Evolutionary conservation across 64 coral and sea anemone species (phyloP), one percentile per base, ranked within the genome.

Genomic region (Montipora foliosa): DNA sequence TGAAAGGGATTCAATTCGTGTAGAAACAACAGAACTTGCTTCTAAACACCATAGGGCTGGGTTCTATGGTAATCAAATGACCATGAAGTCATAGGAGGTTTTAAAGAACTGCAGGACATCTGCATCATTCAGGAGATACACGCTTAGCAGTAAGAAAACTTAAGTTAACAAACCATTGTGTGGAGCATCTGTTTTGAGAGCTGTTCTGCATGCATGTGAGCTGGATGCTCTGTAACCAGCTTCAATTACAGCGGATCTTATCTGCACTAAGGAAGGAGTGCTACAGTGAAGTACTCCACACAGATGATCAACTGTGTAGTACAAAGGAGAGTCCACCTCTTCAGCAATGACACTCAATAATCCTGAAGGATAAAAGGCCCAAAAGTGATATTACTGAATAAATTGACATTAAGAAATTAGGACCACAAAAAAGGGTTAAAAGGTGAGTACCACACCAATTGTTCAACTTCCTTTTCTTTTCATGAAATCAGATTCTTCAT

Each of bases 121-220:
- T 37, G 37, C 37, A 37, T 37, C 37, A 37, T 37, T 37, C 37
- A 37, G 37, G 37, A 37, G 37, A 37, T 37, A 37, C 37, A 37
- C 37, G 2, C 37, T 37, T 37, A 14, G 14, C 11, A 16, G 61
- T 24, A 71, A 68, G 10, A n/a, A 68, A 68, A 24, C 9, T 14
- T 5, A 71, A 89, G 82, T 37, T 82, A 48, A 55, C 50, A 81
- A 73, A 99, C 97, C 94, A 80, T 72, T 73, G 15, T 92, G 94
- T 48, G 97, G 97, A 73, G 97, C 97, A 80, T 94, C 91, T 37
- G 97, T 99, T 88, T 99, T 99, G 48, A 99, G 70, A 76, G 97
- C 97, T 66, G 95, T 89, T 21, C 68, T 80, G 53, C 94, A 94
- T 0, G 92, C 95, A 96, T 99, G 97, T 79, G 97, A 94, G 66